Evolutionary conservation across 2,797 vertebrate species (phyloP).

Genomic region (Lacerta viridis): DNA sequence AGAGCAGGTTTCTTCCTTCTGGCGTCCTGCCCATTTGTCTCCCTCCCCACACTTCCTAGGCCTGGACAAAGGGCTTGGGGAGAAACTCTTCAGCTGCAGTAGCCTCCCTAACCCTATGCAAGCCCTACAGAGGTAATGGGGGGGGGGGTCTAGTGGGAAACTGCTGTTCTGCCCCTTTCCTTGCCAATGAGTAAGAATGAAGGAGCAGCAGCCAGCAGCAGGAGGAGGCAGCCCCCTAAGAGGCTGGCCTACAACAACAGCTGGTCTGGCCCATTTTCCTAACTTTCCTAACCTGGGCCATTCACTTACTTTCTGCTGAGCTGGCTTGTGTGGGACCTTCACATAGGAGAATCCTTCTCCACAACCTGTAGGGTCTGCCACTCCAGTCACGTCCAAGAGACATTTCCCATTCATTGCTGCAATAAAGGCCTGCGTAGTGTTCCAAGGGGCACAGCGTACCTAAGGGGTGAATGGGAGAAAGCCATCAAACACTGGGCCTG

Average conservation of each 20-base stretch:
- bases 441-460: conserved; percentile 99
- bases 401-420: conserved; percentile 99
- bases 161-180: not conserved
- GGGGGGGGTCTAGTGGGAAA: too few species aligned
- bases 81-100: not conserved
- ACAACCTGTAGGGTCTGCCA: conserved; percentile 97
- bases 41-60: too few species aligned
- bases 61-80: not conserved
- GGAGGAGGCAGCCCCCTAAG: too few species aligned
- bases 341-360: conserved; percentile 99
- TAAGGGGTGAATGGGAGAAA: conserved; percentile 61
- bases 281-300: not conserved
- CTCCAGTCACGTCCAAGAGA: conserved; percentile 95
- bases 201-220: not conserved
- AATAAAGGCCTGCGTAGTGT: conserved; percentile 97
- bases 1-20: conserved; percentile 32
- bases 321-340: conserved; percentile 98
- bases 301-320: conserved; percentile 92
- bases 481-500: not conserved
- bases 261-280: not conserved
- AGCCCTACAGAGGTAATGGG: not conserved
- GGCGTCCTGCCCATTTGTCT: not conserved
- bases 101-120: not conserved
- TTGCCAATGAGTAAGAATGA: too few species aligned
- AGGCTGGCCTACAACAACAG: not conserved